Base-by-base conservation (phyloP, 2,888 invertebrate species). In the Apotomis betuletana region DNA sequence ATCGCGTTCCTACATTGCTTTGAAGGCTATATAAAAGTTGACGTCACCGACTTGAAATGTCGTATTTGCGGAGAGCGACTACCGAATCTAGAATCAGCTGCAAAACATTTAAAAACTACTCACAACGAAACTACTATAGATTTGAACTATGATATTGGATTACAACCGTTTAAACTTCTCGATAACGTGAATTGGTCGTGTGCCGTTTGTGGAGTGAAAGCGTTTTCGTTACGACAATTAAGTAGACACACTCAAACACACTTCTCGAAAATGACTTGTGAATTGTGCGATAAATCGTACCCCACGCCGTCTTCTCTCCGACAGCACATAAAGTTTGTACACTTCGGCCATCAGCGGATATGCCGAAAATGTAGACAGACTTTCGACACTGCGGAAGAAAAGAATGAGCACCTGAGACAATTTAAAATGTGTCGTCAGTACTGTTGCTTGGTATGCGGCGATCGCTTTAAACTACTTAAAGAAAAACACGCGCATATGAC, bases 41-140 rank as follows among this genome's bases (percentile, higher is more conserved):
- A 90, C 73, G 87, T 88, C 70, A 84, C 86, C 0, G 84, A 90
- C 12, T 71, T 90, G 13, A 76, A 75, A 9, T 91, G 90, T 78
- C 74, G 59, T 44, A 76, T 75, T 70, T 78, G 78, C 59, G 67
- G 75, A 12, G 74, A 76, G 44, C 73, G 70, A 49, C 41, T 77
- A 36, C 59, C 68, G n/a, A 68, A 59, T 12, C 36, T 75, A n/a
- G 62, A 73, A 3, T 9, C 51, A 0, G 75, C 76, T 0, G 75
- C 74, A 5, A 41, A 61, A n/a, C 79, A 79, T 70, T 61, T 79
- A 6, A 52, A 57, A 36, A 57, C 51, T 8, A 58, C 52, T 9
- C 79, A 79, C 69, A 13, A 51, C 38, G 67, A 67, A 10, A 36
- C 59, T 10, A 36, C 61, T 8, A 46, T 79, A 44, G 57, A 75